Conservation (phyloP, 2,888 invertebrate genomes). For the Netelia inedita region DNA sequence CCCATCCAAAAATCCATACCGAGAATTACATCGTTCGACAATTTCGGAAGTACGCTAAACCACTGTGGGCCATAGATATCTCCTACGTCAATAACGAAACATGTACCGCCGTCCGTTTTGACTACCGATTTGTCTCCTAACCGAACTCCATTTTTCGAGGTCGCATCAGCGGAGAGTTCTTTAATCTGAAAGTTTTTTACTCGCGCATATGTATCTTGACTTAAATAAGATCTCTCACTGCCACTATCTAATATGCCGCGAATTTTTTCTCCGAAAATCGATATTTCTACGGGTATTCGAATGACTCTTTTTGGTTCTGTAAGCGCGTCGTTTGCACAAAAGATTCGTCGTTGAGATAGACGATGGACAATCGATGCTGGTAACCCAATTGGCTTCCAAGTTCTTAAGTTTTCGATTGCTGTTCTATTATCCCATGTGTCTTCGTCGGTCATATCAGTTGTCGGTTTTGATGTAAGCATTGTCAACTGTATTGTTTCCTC, state of each 20-base stretch:
- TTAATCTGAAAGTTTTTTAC: neutral
- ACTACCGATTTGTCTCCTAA: neutral
- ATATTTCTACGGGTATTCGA: neutral
- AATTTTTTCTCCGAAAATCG: neutral
- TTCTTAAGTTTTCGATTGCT: neutral
- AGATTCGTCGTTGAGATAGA: constrained; percentile 3
- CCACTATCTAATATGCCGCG: neutral
- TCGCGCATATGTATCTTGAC: neutral
- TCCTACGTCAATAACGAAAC: neutral
- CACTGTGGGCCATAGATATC: neutral
- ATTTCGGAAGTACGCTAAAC: constrained; percentile 29
- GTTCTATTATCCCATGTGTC: neutral
- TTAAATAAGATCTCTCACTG: neutral
- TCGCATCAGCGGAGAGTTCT: neutral
- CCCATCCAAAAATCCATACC: constrained; percentile 59
- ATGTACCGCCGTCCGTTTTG: neutral
- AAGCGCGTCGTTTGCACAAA: neutral
- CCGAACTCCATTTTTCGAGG: neutral
- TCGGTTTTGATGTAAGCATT: neutral
- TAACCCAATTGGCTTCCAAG: constrained; percentile 37
- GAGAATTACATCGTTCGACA: constrained; percentile 43
- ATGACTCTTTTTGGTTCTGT: constrained; percentile 5
- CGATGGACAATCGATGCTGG: neutral
- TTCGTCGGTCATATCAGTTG: neutral
- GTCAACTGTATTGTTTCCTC: constrained; percentile 4